Evolutionary conservation across 2,797 vertebrate species (phyloP).

Genomic region (Sebastolobus alascanus): DNA sequence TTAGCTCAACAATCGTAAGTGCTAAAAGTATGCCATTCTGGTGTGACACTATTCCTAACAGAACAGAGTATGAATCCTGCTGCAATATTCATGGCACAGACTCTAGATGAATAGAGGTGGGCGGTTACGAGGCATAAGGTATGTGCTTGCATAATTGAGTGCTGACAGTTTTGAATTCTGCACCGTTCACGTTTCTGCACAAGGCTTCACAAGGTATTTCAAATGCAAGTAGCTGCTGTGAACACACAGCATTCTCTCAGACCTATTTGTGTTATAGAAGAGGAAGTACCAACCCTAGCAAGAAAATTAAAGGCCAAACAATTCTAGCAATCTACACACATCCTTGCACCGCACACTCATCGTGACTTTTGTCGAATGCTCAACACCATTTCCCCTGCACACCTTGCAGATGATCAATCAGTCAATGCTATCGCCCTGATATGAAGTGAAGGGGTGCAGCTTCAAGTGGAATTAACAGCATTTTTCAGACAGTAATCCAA

Average conservation of each 20-base stretch:
- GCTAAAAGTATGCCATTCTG: constrained; percentile 40
- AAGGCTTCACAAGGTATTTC: constrained; percentile 58
- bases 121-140: constrained; percentile 47
- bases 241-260: constrained; percentile 29
- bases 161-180: constrained; percentile 68
- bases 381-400: constrained; percentile 39
- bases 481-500: constrained; percentile 74
- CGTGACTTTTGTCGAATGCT: constrained; percentile 40
- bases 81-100: constrained; percentile 71
- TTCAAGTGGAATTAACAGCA: constrained; percentile 69
- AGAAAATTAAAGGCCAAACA: constrained; percentile 39
- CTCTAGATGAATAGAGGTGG: constrained; percentile 58
- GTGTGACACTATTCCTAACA: constrained; percentile 52
- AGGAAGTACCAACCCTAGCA: constrained; percentile 9
- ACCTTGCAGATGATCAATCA: constrained; percentile 69
- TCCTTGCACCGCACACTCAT: constrained; percentile 24
- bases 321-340: constrained; percentile 46
- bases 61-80: constrained; percentile 46
- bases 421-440: constrained; percentile 58
- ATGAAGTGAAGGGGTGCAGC: constrained; percentile 56
- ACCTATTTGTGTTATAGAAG: constrained; percentile 22
- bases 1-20: constrained; percentile 17
- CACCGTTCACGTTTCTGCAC: constrained; percentile 39
- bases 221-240: constrained; percentile 35
- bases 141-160: constrained; percentile 68